Percentiles rank a stretch among this genome's conserved stretches.
Evolutionary conservation across 1,140 invertebrate species (phyloP).

Genomic region (Drosophila auraria): DNA sequence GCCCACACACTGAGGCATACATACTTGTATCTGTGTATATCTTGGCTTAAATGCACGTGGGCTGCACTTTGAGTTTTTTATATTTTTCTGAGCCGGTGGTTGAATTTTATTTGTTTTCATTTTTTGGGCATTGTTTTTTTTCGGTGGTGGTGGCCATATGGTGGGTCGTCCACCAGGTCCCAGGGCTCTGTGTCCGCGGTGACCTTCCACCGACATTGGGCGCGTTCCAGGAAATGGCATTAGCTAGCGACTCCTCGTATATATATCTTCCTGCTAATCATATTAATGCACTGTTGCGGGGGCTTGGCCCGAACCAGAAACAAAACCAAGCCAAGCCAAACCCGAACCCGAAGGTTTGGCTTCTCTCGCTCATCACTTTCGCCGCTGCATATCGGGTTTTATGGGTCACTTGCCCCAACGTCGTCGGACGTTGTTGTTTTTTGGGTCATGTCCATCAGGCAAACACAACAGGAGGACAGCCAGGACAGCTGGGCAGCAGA

Average conservation of each 20-base stretch:
- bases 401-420: constrained; percentile 44
- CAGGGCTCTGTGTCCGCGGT: constrained; percentile 10
- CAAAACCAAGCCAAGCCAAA: background rate
- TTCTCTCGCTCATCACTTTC: constrained; percentile 61
- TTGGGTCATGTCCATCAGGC: constrained; percentile 79
- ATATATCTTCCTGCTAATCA: constrained; percentile 71
- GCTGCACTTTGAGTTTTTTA: constrained; percentile 42
- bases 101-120: constrained; percentile 20
- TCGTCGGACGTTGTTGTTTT: constrained; percentile 48
- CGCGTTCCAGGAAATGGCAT: constrained; percentile 76
- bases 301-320: constrained; percentile 61
- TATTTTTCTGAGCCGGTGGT: constrained; percentile 26
- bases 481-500: constrained; percentile 1
- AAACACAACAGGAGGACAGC: constrained; percentile 11
- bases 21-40: background rate
- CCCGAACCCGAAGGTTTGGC: constrained; percentile 17
- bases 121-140: constrained; percentile 13
- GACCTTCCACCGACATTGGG: constrained; percentile 64
- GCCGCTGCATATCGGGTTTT: constrained; percentile 50
- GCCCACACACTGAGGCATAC: constrained; percentile 34
- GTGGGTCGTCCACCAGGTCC: constrained; percentile 32
- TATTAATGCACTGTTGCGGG: constrained; percentile 74
- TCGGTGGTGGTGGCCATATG: constrained; percentile 51
- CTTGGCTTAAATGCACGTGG: constrained; percentile 60
- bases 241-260: constrained; percentile 37